phyloP scores from a whole-genome alignment of 2,888 invertebrate species.

The Rhogogaster chlorosoma region DNA sequence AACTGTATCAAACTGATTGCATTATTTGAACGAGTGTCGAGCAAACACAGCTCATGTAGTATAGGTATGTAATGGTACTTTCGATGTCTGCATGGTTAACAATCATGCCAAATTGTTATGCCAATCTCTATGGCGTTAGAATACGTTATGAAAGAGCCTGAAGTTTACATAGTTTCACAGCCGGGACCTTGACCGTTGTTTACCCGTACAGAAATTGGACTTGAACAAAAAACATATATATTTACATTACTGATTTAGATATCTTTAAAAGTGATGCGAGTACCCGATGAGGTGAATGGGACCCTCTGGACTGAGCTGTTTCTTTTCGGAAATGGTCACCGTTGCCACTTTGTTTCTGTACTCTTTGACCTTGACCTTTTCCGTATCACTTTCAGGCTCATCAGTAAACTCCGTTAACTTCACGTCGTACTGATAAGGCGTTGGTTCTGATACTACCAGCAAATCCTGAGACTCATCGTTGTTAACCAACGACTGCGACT shows the following conservation, averaged over 20 bases:
- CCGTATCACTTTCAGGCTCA: slow-evolving; percentile 63
- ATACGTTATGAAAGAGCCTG: not conserved
- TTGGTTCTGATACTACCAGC: slow-evolving; percentile 55
- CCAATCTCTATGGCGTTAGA: not conserved
- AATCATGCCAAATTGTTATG: not conserved
- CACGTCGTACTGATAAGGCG: slow-evolving; percentile 63
- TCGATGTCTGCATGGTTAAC: not conserved
- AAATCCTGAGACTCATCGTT: slow-evolving; percentile 44
- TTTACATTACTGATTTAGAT: not conserved
- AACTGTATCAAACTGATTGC: not conserved
- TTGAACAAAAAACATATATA: not conserved
- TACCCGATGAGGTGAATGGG: slow-evolving; percentile 60
- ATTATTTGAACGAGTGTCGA: not conserved
- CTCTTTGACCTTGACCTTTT: slow-evolving; percentile 63
- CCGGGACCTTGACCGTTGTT: not conserved
- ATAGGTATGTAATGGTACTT: not conserved
- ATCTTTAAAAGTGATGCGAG: slow-evolving; percentile 59
- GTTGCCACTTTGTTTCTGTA: slow-evolving; percentile 64
- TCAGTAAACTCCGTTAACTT: slow-evolving; percentile 62
- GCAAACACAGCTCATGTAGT: not conserved
- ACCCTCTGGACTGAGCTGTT: slow-evolving; percentile 59
- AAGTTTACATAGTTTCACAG: not conserved
- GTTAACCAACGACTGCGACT: not conserved
- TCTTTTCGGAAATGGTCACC: slow-evolving; percentile 62
- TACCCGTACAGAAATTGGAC: not conserved